phyloP scores from a whole-genome alignment of 2,113 vertebrate genomes.

The Eolophus roseicapilla region DNA sequence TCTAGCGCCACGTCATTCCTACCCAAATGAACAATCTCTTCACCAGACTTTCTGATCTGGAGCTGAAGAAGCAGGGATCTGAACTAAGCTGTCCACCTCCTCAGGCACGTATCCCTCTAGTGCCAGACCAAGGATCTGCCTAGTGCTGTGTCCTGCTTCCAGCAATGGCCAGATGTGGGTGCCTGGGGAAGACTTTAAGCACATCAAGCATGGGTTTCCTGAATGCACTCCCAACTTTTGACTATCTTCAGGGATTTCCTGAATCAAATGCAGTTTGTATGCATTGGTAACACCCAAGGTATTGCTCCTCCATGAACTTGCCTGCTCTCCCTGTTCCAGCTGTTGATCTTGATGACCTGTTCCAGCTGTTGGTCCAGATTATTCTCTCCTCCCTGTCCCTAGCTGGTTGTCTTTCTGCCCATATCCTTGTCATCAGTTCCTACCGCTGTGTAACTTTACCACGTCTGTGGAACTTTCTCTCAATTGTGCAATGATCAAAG shows the following conservation, averaged over 20 bases:
- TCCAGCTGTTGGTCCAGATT: not conserved
- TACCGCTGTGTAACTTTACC: not conserved
- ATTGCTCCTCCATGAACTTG: not conserved
- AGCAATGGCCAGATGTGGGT: not conserved
- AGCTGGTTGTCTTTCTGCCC: not conserved
- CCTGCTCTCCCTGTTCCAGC: not conserved
- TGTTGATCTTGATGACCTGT: not conserved
- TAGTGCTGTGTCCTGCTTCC: not conserved
- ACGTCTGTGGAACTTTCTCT: not conserved
- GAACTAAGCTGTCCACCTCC: not conserved
- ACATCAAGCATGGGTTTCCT: not conserved
- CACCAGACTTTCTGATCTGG: not conserved
- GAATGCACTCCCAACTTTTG: not conserved
- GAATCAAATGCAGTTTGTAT: not conserved
- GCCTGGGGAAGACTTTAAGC: not conserved
- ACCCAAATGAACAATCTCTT: not conserved
- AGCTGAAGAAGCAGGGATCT: not conserved
- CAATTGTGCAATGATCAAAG: not conserved
- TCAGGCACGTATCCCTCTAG: not conserved
- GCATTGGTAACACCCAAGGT: not conserved
- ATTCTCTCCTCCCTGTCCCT: not conserved
- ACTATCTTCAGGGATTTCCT: not conserved
- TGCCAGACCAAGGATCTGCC: not conserved
- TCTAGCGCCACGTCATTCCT: not conserved
- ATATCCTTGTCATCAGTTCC: not conserved